Base-by-base conservation (phyloP, 2,888 invertebrate species). In the Troilus luridus region DNA sequence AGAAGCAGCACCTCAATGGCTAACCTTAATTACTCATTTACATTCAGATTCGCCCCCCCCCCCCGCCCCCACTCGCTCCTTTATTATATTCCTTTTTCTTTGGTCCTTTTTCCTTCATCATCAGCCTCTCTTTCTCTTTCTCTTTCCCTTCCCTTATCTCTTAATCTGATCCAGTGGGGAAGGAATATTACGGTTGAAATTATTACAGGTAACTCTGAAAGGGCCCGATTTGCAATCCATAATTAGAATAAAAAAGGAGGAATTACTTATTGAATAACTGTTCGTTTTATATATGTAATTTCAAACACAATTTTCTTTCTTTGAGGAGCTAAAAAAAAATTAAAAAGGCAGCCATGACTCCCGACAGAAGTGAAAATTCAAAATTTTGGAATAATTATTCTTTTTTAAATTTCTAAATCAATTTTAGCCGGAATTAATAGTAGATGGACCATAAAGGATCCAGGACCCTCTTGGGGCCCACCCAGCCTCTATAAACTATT, bases 1-100 rank as follows among this genome's bases (percentile, higher is more conserved):
- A 85, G 85, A 56, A 85, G 56, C 8, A 85, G 85, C 85, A 24
- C 54, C 85, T 85, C 85, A 85, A 85, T 85, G 85, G 56, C 85
- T 24, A n/a, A 56, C 85, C 85, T 58, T 85, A 85, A 85, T 85
- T 56, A 85, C 85, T 85, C 56, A 85, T 85, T 85, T 85, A 58
- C 85, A 85, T 85, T 85, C 85, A 56, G 85, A 85, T 85, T 41
- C 21, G 1, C 19, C 41, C 41, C 27, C 41, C 72, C 72, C 24
- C 14, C 14, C 24, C 41, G 2, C 41, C 41, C 41, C 41, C 14
- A 59, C 59, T 59, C 59, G 10, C 14, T 6, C 41, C 41, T 77
- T 77, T 77, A 77, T 77, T 77, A 77, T 77, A 41, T 77, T 41
- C 41, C 14, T 27, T 77, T 77, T 77, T 41, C 72, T 77, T 77